Evolutionary conservation across 1,140 invertebrate genomes (phyloP).

Genomic region (Bombus confusus): DNA sequence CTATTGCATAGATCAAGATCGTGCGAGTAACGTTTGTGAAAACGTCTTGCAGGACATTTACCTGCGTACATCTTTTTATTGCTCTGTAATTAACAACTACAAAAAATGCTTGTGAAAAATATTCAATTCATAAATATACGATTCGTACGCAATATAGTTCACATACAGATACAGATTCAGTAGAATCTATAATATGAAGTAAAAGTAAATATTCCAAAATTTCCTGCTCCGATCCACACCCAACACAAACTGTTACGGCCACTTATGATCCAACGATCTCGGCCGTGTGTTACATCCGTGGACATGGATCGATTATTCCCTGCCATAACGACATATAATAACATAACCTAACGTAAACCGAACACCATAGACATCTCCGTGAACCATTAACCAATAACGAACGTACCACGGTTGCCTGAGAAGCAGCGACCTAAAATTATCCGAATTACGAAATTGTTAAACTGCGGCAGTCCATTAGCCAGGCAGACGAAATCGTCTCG

Average conservation of each 20-base stretch:
- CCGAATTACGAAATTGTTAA: not conserved
- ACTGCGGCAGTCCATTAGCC: slow-evolving; percentile 17
- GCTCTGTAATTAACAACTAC: too few relatives aligned
- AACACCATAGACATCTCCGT: not conserved
- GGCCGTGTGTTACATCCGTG: too few relatives aligned
- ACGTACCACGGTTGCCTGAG: not conserved
- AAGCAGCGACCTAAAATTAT: slow-evolving; percentile 2
- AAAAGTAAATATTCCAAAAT: not conserved
- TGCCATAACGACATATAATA: not conserved
- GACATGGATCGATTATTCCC: too few relatives aligned
- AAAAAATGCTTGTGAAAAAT: too few relatives aligned
- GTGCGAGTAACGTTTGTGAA: not conserved
- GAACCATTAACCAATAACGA: not conserved
- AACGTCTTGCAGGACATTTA: too few relatives aligned
- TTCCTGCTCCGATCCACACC: not conserved
- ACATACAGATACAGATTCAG: not conserved
- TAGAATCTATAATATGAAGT: not conserved
- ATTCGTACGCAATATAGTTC: too few relatives aligned
- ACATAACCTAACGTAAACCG: not conserved
- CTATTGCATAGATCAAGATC: not conserved
- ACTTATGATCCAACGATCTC: too few relatives aligned
- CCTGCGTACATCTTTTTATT: too few relatives aligned
- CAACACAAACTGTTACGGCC: too few relatives aligned
- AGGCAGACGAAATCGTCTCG: not conserved
- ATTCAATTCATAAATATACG: too few relatives aligned